Conservation (phyloP, 2,113 vertebrate species). For the Tinamus guttatus region DNA sequence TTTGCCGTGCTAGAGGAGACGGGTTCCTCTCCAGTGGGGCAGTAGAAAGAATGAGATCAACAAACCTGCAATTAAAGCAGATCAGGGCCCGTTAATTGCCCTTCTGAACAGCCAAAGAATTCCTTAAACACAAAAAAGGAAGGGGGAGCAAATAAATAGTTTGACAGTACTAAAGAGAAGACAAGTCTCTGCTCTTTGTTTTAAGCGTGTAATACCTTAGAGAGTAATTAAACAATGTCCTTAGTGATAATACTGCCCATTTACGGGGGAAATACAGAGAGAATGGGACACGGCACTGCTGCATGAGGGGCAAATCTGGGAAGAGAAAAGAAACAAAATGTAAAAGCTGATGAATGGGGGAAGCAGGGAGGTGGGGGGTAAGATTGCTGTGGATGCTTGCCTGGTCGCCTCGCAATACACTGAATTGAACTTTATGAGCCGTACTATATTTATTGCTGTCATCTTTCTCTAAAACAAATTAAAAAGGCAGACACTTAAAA, state of each 20-base stretch:
- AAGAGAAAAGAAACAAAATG: background rate
- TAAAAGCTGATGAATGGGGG: background rate
- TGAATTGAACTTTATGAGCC: constrained; percentile 54
- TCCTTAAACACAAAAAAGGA: too few relatives aligned
- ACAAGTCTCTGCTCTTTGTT: constrained; percentile 16
- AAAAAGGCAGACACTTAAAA: background rate
- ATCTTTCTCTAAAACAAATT: background rate
- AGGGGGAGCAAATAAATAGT: background rate
- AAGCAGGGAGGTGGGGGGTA: background rate
- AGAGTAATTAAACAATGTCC: constrained; percentile 6
- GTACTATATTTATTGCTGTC: background rate
- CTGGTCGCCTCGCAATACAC: constrained; percentile 23
- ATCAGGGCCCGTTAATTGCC: background rate
- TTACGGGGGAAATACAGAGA: background rate
- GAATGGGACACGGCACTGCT: constrained; percentile 7
- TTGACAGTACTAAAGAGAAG: background rate
- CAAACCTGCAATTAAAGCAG: background rate
- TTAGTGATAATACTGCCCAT: constrained; percentile 14
- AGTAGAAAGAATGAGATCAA: background rate
- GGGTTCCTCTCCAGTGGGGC: background rate
- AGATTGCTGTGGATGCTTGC: background rate
- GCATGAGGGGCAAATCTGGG: background rate
- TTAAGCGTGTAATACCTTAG: background rate
- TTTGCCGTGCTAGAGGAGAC: background rate
- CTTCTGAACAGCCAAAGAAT: background rate